A percentile compares a stretch with the other conserved stretches of the same genome.
phyloP scores from a whole-genome alignment of 2,113 vertebrate species.

The Microcebus murinus region DNA sequence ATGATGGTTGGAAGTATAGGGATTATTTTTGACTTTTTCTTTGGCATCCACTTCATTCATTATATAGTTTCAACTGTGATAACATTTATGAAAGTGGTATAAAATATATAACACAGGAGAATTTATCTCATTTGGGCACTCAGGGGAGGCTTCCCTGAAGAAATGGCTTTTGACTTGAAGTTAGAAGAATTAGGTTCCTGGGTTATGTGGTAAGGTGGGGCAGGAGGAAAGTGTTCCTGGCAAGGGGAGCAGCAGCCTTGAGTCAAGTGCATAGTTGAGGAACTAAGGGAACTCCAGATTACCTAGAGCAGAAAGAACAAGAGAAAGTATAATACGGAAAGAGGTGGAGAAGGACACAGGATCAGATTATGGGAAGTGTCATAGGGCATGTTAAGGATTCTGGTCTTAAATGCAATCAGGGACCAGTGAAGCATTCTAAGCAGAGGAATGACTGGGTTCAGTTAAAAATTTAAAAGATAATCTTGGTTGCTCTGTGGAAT shows the following conservation, averaged over 20 bases:
- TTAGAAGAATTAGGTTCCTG: not conserved
- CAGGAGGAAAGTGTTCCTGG: not conserved
- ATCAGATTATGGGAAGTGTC: not conserved
- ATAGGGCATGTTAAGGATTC: not conserved
- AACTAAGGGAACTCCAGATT: too few relatives aligned
- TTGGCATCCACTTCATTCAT: not conserved
- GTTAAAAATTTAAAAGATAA: not conserved
- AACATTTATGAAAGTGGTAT: not conserved
- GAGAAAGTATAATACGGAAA: not conserved
- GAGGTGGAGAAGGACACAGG: not conserved
- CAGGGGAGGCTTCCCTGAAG: not conserved
- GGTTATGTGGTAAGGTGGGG: not conserved
- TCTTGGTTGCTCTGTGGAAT: not conserved
- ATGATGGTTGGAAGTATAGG: not conserved
- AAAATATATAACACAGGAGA: not conserved
- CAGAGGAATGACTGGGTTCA: not conserved
- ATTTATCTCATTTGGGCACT: not conserved
- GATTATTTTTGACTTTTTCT: not conserved
- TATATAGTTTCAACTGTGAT: not conserved
- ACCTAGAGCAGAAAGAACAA: not conserved
- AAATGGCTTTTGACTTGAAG: not conserved
- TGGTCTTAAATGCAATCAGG: not conserved
- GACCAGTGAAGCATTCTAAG: not conserved
- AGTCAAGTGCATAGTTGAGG: not conserved
- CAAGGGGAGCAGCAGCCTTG: not conserved